Conservation (phyloP, 2,113 vertebrate species). For the Hippocampus abdominalis region DNA sequence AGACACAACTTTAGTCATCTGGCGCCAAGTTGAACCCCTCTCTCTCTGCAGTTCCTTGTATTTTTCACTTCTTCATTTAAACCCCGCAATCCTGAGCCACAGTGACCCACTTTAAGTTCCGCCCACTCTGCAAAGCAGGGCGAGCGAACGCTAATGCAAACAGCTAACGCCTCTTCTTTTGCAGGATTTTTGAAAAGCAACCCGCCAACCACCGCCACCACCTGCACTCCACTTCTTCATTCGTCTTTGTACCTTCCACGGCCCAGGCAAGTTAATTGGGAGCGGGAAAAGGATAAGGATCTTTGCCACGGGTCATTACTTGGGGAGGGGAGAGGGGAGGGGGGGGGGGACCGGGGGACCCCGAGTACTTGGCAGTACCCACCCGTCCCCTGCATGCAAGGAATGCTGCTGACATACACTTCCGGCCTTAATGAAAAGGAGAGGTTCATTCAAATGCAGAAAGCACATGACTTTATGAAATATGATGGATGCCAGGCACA, state of each 20-base stretch:
- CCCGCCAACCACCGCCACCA: background rate
- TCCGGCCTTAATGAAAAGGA: constrained; percentile 41
- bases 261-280: constrained; percentile 38
- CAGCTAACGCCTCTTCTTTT: constrained; percentile 43
- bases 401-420: constrained; percentile 52
- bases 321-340: constrained; percentile 47
- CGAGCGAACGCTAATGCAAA: constrained; percentile 45
- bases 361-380: constrained; percentile 56
- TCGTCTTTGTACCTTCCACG: background rate
- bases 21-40: constrained; percentile 4
- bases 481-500: constrained; percentile 31
- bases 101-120: constrained; percentile 70
- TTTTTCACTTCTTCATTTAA: constrained; percentile 35
- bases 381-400: constrained; percentile 57
- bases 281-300: constrained; percentile 49
- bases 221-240: background rate
- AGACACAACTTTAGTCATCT: constrained; percentile 13
- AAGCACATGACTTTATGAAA: constrained; percentile 40
- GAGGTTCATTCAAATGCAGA: constrained; percentile 47
- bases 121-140: constrained; percentile 39
- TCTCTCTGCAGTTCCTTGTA: constrained; percentile 19
- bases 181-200: constrained; percentile 29
- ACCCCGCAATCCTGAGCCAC: constrained; percentile 56
- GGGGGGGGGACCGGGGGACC: constrained; percentile 49
- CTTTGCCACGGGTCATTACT: constrained; percentile 62